A percentile compares a stretch with the other conserved stretches of the same genome.
These are phyloP conservation scores for Fragum sueziense DNA, from an alignment of 2,888 invertebrate species.

Conservation along the genomic window DNA sequence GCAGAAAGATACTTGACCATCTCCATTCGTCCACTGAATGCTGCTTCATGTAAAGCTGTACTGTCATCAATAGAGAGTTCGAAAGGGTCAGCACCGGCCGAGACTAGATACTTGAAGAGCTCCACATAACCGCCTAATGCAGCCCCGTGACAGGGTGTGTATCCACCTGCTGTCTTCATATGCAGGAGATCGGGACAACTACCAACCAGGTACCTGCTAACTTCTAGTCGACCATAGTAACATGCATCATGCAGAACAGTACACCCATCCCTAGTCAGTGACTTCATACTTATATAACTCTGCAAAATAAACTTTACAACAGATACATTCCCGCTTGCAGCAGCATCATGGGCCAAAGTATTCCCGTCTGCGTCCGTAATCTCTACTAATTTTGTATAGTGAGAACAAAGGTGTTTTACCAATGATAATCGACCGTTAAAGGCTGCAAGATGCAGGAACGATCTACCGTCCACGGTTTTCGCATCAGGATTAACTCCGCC, in stretches of 20 bases:
- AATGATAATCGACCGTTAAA: slow-evolving; percentile 42
- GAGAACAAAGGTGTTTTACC: slow-evolving; percentile 36
- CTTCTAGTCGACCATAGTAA: slow-evolving; percentile 45
- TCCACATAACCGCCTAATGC: slow-evolving; percentile 52
- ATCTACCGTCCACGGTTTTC: slow-evolving; percentile 50
- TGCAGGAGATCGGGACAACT: slow-evolving; percentile 39
- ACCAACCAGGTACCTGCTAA: slow-evolving; percentile 31
- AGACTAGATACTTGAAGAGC: slow-evolving; percentile 30
- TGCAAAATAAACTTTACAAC: slow-evolving; percentile 38
- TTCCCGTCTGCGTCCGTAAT: slow-evolving; percentile 52
- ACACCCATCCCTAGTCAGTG: slow-evolving; percentile 45
- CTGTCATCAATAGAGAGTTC: slow-evolving; percentile 51
- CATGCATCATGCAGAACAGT: slow-evolving; percentile 57
- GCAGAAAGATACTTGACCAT: slow-evolving; percentile 47
- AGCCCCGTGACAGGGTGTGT: slow-evolving; percentile 46
- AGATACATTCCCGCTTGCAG: slow-evolving; percentile 53
- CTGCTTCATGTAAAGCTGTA: slow-evolving; percentile 55
- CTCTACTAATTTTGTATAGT: slow-evolving; percentile 27
- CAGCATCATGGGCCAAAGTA: slow-evolving; percentile 54
- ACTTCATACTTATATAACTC: slow-evolving; percentile 30
- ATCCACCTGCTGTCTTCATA: slow-evolving; percentile 37
- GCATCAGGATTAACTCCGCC: slow-evolving; percentile 16
- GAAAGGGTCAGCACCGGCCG: slow-evolving; percentile 21
- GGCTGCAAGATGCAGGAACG: slow-evolving; percentile 56
- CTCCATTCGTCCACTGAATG: slow-evolving; percentile 46